Base-by-base conservation (phyloP, 1,140 invertebrate genomes). In the Lamellibrachia luymesi region DNA sequence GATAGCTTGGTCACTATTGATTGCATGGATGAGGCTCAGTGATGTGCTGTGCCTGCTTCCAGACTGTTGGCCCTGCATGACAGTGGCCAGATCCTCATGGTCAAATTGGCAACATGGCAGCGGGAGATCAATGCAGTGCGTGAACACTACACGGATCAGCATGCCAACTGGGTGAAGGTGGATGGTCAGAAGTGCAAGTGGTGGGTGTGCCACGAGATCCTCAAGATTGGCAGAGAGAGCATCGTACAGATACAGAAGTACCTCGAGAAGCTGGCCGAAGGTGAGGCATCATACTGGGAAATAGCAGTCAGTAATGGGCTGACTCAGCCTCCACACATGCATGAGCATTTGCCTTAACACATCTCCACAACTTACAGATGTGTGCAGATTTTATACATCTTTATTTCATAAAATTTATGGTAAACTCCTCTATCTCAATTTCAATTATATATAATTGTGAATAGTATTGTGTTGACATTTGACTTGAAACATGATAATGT, bases 241-340 rank as follows among this genome's bases (percentile, higher is more conserved):
- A 95, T 96, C 10, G 92, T 93, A 50, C 94, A 96, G 93, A 96
- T 96, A 93, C 96, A 96, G 94, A 95, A 94, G 2, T 96, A 96
- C 94, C 93, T 96, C 49, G 94, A 95, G 94, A 94, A 94, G 90
- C 95, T 95, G 13, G 92, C 93, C 51, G 95, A 96, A 93, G 96
- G 96, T 96, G 93, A 93, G 94, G 13, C 64, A 80, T 17, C 91
- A 8, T 1, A 56, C n/a, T 25, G 92, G 49, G 17, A 10, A 80
- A 22, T 80, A 80, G 64, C 64, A 17, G 64, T 10, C 13, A 80
- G 64, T 38, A 38, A 38, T 38, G 38, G 38, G 38, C 38, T 38
- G 38, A 38, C 38, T 38, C 38, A 38, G 38, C 38, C 38, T 38
- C 38, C 38, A 38, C 38, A 38, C 38, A 38, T 38, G 38, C 38